Evolutionary conservation across 2,888 invertebrate species (phyloP), one percentile per base, ranked within the genome.

Genomic region (Petrophora chlorosata): DNA sequence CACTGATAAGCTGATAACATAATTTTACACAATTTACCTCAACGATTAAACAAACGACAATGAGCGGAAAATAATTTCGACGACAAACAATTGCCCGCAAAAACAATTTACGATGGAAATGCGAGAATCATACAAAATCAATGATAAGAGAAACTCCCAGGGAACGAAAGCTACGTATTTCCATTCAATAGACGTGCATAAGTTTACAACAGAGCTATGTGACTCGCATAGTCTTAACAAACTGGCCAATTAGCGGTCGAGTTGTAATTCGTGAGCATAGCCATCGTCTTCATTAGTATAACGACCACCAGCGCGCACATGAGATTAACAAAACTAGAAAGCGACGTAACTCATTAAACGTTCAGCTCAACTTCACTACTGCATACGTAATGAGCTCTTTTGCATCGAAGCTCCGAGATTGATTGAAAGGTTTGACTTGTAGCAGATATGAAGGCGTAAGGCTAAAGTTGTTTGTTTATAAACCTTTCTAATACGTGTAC

Each of bases 301-400:
- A 59, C 59, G 56, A 54, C 62, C 54, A 61, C 40, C 52, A 53
- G 41, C 35, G 49, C 54, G 57, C 65, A 67, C 60, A 50, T 56
- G 52, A 67, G 52, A 54, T 45, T 51, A 59, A 59, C 53, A 69
- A 59, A 55, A 62, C 61, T 66, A 67, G 72, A 75, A 73, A 74
- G 69, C 67, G 36, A 51, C 40, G 54, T 41, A 54, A 52, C 38
- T 47, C 50, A 63, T 48, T 53, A 56, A 61, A 51, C 54, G 29
- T 32, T 44, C 49, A 45, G 51, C 43, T 45, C 52, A 53, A 53
- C 42, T 52, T 35, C 45, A 51, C 41, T 39, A 33, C 35, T 23
- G 48, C 42, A 53, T 54, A 19, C 43, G 45, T 52, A 52, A 54
- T 52, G 49, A 41, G 26, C 36, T 41, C 44, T 25, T 38, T 44